Evolutionary conservation across 2,113 vertebrate species (phyloP).

Genomic region (Chauna torquata): DNA sequence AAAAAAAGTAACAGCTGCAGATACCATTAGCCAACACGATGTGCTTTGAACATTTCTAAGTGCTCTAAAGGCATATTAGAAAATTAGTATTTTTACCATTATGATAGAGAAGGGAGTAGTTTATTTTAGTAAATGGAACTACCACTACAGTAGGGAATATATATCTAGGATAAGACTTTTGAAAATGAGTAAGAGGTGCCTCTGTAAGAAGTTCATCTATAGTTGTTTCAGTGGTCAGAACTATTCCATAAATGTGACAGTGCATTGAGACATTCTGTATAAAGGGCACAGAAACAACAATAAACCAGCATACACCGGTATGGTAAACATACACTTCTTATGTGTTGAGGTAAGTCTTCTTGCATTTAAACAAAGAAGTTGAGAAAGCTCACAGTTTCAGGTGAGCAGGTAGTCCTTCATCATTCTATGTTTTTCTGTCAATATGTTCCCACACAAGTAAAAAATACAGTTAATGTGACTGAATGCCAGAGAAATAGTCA

Average conservation of each 20-base stretch:
- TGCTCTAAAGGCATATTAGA: slow-evolving; percentile 1
- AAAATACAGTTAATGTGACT: not conserved
- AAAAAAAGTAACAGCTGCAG: not conserved
- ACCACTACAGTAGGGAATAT: not conserved
- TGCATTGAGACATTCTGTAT: not conserved
- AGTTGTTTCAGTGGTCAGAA: not conserved
- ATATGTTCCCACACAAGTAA: not conserved
- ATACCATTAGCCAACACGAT: not conserved
- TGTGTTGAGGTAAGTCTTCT: not conserved
- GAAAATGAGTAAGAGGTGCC: not conserved
- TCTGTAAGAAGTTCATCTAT: not conserved
- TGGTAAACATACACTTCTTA: no score
- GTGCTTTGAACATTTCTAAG: not conserved
- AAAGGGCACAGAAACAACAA: not conserved
- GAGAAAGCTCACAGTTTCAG: not conserved
- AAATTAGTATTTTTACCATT: not conserved
- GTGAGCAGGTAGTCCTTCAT: not conserved
- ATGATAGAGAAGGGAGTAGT: not conserved
- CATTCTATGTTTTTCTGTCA: not conserved
- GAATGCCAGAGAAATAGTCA: not conserved
- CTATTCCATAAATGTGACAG: not conserved
- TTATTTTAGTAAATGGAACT: not conserved
- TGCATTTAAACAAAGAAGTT: not conserved
- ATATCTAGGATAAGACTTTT: not conserved
- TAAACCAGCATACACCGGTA: no score